Evolutionary conservation across 2,797 vertebrate genomes (phyloP), one percentile per base, ranked within the genome.

Genomic region (Miichthys miiuy): DNA sequence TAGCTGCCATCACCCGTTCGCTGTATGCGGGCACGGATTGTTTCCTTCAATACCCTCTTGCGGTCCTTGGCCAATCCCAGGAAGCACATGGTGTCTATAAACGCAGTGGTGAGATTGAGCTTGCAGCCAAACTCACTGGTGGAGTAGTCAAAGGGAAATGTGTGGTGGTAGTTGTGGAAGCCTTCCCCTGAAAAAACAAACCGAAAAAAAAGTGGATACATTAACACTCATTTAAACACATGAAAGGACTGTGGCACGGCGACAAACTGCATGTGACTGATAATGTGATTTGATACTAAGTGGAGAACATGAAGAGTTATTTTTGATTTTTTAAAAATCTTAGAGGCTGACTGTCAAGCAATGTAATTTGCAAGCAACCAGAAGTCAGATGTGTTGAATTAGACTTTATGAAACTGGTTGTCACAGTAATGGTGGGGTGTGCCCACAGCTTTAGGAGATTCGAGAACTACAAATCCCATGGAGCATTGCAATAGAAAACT

Each of bases 121-220:
- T 86, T 94, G 92, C 93, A 94, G 80, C 97, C 97, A 81, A 96
- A 98, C 91, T 99, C 98, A 56, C 98, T 99, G 47, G 97, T 89
- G 13, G 97, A 93, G 44, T 99, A 99, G 93, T 99, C 97, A 0
- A 94, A 98, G 50, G 98, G 97, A 83, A 99, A 99, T 0, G 97
- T 95, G 93, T 99, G 97, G 77, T 99, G 98, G 92, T 98, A 99
- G 93, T 99, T 99, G 93, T 98, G 97, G 91, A 97, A 99, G 75
- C 98, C 98, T 95, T 99, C 98, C 3, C 98, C 98, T 99, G 92
- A 6, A 87, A 91, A 56, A 20, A 34, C 13, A 23, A 54, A 75
- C 30, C 1, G 42, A 60, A 44, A 38, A 46, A 2, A 44, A 42
- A 12, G 2, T 48, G 12, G 20, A n/a, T 6, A 58, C 20, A 34